A percentile compares a stretch with the other conserved stretches of the same genome.
Evolutionary conservation across 2,888 invertebrate species (phyloP).

Genomic region (Sinohyriopsis cumingii): DNA sequence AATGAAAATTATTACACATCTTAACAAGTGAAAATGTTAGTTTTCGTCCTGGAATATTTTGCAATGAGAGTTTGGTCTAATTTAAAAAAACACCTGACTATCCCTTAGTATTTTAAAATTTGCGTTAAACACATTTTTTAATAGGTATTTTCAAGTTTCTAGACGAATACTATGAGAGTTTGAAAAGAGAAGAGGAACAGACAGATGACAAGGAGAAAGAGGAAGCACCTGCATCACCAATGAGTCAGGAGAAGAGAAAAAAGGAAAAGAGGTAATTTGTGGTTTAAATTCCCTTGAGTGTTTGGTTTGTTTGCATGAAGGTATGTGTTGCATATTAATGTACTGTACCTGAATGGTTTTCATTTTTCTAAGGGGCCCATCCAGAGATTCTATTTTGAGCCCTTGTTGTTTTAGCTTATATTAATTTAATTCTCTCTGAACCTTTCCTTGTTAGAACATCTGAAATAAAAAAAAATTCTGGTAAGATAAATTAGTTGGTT

Average conservation of each 20-base stretch:
- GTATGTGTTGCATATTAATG: too few species aligned
- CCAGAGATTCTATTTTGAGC: too few species aligned
- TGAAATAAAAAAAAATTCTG: too few species aligned
- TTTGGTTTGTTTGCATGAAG: background rate
- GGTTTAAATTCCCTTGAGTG: background rate
- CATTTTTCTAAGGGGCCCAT: too few species aligned
- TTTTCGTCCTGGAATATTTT: background rate
- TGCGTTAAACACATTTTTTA: background rate
- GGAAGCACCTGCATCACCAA: conserved; percentile 14
- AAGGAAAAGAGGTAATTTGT: conserved; percentile 32
- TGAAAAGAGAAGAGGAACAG: conserved; percentile 41
- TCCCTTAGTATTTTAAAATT: background rate
- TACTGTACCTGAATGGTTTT: too few species aligned
- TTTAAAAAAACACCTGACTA: background rate
- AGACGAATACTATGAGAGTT: conserved; percentile 62
- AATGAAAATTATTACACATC: too few species aligned
- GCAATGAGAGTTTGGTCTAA: background rate
- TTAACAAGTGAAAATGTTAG: background rate
- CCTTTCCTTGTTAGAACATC: too few species aligned
- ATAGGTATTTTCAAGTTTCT: conserved; percentile 63
- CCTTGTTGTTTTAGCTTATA: too few species aligned
- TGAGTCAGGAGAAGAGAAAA: conserved; percentile 19
- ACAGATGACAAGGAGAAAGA: conserved; percentile 16
- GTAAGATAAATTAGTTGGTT: too few species aligned
- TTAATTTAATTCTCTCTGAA: too few species aligned